These are phyloP conservation scores for Synergus japonicus DNA, from an alignment of 2,888 invertebrate genomes.

Conservation along the genomic window DNA sequence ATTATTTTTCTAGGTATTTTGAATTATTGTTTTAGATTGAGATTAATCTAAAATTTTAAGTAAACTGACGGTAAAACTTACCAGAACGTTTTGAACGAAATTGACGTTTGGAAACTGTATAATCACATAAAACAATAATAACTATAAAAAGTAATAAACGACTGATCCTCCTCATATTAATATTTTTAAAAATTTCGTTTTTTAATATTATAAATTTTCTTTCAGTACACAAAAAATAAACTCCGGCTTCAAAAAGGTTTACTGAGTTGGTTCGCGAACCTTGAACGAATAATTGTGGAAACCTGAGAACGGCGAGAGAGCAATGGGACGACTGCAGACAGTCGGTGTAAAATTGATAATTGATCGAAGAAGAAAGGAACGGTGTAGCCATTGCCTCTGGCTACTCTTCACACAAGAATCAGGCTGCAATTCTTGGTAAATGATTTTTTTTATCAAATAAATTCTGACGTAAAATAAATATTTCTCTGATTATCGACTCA, in stretches of 20 bases:
- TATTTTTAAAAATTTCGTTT: conserved; percentile 43
- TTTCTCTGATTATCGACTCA: conserved; percentile 4
- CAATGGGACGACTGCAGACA: conserved; percentile 57
- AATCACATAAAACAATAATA: conserved; percentile 52
- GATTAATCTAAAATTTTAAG: not conserved
- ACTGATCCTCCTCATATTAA: conserved; percentile 49
- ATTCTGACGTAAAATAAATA: conserved; percentile 1
- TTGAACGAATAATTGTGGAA: conserved; percentile 50
- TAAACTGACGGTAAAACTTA: conserved; percentile 49
- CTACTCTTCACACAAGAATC: conserved; percentile 21
- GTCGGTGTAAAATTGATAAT: conserved; percentile 59
- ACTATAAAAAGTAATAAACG: conserved; percentile 52
- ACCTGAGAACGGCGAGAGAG: conserved; percentile 53
- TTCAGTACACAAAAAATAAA: conserved; percentile 33
- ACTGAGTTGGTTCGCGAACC: conserved; percentile 38
- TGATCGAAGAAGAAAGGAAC: conserved; percentile 58
- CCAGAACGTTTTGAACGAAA: conserved; percentile 58
- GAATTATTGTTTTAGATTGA: not conserved
- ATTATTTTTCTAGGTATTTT: not conserved
- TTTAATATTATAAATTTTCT: conserved; percentile 44
- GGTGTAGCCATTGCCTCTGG: conserved; percentile 29
- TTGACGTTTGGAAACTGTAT: conserved; percentile 49
- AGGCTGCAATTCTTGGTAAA: conserved; percentile 3
- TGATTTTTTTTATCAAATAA: conserved; percentile 13
- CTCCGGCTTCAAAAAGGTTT: conserved; percentile 24